Percentiles rank a stretch among this genome's conserved stretches.
Evolutionary conservation across 2,797 vertebrate species (phyloP).

Genomic region (Dermochelys coriacea): DNA sequence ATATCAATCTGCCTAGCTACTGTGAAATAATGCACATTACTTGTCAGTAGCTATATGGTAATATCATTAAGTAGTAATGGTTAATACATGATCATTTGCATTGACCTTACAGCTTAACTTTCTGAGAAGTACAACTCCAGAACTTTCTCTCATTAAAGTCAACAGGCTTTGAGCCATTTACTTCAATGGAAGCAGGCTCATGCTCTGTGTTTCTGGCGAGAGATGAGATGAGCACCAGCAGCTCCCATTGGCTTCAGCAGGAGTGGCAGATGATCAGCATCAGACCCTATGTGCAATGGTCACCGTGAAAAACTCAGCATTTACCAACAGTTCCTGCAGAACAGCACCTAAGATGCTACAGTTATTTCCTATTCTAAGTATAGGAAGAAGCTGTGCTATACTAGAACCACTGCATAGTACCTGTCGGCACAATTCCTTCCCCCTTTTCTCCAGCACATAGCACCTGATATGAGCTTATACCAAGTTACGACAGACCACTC

Average conservation of each 20-base stretch:
- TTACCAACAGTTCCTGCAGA: background rate
- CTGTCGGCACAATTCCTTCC: background rate
- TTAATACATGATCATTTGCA: rapidly evolving
- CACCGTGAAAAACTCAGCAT: background rate
- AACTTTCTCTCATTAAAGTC: background rate
- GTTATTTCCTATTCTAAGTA: background rate
- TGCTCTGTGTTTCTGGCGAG: background rate
- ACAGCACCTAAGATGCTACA: background rate
- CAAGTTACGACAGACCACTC: background rate
- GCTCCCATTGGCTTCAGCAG: background rate
- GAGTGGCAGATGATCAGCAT: background rate
- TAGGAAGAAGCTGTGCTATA: background rate
- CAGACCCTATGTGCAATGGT: background rate
- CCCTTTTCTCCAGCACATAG: background rate
- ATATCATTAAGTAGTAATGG: background rate
- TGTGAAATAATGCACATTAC: rapidly evolving
- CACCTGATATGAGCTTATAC: background rate
- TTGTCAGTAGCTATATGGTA: background rate
- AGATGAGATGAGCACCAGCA: rapidly evolving
- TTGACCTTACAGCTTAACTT: background rate
- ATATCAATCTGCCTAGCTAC: background rate
- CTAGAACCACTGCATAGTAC: background rate
- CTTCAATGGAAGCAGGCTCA: background rate
- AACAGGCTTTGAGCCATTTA: rapidly evolving
- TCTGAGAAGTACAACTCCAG: too few relatives aligned